These are phyloP conservation scores for Orthonyx spaldingii DNA, from an alignment of 2,113 vertebrate genomes.

Conservation along the genomic window DNA sequence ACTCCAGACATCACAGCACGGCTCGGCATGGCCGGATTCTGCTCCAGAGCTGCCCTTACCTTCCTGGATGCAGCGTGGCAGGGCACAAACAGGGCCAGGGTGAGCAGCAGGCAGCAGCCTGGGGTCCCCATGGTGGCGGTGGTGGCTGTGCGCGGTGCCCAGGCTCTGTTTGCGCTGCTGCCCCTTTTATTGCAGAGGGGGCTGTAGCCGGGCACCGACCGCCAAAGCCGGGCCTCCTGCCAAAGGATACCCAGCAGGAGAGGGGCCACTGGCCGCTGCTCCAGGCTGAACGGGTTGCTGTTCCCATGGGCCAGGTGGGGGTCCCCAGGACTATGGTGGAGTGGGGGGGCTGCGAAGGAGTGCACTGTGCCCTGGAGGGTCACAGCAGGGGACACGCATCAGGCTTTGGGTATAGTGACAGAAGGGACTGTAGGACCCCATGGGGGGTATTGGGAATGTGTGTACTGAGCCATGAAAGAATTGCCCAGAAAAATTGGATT, in stretches of 20 bases:
- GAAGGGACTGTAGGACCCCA: fast-evolving
- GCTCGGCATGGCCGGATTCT: fast-evolving
- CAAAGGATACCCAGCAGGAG: not conserved
- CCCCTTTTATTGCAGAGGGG: not conserved
- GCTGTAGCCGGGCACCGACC: fast-evolving
- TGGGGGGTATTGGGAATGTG: fast-evolving
- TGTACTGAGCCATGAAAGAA: not conserved
- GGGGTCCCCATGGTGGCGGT: not conserved
- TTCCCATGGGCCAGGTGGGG: fast-evolving
- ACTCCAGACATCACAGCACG: fast-evolving
- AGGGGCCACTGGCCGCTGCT: fast-evolving
- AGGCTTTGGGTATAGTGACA: fast-evolving
- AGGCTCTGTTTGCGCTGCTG: not conserved
- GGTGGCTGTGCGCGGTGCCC: fast-evolving
- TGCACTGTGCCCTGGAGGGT: fast-evolving
- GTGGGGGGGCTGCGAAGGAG: fast-evolving
- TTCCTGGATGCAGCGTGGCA: fast-evolving
- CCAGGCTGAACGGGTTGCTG: fast-evolving
- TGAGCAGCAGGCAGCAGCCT: not conserved
- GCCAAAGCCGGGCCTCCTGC: not conserved
- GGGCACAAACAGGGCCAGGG: not conserved
- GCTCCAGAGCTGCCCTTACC: not conserved
- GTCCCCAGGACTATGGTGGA: fast-evolving
- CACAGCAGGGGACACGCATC: fast-evolving
- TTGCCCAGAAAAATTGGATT: not conserved